Conservation (phyloP, 2,888 invertebrate genomes). For the Siphonodentalium dalli region DNA sequence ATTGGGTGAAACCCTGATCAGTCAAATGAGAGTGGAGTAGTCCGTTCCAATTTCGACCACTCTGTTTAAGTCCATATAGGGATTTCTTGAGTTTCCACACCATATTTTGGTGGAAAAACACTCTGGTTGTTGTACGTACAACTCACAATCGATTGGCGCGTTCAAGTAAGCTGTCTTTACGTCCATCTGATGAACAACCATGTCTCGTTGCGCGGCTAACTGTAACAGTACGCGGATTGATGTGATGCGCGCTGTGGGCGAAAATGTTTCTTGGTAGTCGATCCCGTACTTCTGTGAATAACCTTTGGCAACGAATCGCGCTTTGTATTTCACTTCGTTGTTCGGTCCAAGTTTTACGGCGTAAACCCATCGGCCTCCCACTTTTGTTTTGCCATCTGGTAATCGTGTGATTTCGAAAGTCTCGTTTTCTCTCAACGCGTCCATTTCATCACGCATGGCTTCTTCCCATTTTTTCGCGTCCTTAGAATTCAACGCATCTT, state of each 20-base stretch:
- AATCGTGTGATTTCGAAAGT: constrained; percentile 25
- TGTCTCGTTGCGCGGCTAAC: constrained; percentile 24
- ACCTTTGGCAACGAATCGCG: no score
- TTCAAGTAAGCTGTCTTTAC: constrained; percentile 30
- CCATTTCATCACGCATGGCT: constrained; percentile 28
- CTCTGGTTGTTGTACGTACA: constrained; percentile 30
- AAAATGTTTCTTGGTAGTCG: constrained; percentile 35
- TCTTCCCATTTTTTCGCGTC: constrained; percentile 18
- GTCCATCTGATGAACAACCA: constrained; percentile 30
- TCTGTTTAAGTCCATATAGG: constrained; percentile 31
- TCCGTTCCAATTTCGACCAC: constrained; percentile 30
- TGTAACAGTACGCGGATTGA: constrained; percentile 27
- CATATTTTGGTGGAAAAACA: no score
- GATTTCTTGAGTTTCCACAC: constrained; percentile 28
- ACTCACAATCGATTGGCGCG: constrained; percentile 30
- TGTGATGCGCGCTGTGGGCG: constrained; percentile 31
- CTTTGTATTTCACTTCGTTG: constrained; percentile 24
- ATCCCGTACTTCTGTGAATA: constrained; percentile 24
- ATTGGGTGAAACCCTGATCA: constrained; percentile 14
- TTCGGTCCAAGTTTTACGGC: constrained; percentile 21
- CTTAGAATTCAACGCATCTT: constrained; percentile 18
- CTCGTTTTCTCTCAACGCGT: constrained; percentile 25
- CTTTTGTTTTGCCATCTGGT: constrained; percentile 19
- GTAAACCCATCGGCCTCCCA: constrained; percentile 30
- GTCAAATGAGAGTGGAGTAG: constrained; percentile 15